Conservation (phyloP, 2,797 vertebrate species). For the Lates japonicus region DNA sequence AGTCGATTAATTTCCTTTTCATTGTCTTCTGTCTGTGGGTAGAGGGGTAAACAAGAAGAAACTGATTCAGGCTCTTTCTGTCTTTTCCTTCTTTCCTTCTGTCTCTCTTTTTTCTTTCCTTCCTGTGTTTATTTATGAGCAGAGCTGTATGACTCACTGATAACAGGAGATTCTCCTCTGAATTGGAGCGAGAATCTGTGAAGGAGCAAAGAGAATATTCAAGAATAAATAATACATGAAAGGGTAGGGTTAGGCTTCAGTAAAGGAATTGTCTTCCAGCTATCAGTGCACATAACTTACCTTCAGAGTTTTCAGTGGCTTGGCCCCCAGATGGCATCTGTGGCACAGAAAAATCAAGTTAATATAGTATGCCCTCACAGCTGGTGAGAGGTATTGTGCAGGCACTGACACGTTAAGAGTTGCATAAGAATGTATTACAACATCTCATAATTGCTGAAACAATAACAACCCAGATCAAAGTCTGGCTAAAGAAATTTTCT, state of each 20-base stretch:
- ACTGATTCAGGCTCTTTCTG: not conserved
- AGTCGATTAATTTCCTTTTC: conserved; percentile 96
- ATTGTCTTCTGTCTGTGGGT: conserved; percentile 79
- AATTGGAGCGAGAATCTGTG: conserved; percentile 81
- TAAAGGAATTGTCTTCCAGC: not conserved
- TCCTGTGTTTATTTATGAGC: not conserved
- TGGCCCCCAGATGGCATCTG: conserved; percentile 77
- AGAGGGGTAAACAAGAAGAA: conserved; percentile 1
- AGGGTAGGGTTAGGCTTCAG: too few species aligned
- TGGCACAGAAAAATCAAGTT: conserved; percentile 40
- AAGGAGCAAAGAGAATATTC: conserved; percentile 11
- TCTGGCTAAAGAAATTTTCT: not conserved
- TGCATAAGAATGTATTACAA: conserved; percentile 21
- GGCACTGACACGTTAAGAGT: conserved; percentile 36
- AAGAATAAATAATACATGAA: not conserved
- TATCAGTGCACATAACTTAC: conserved; percentile 59
- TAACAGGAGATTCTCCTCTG: conserved; percentile 82
- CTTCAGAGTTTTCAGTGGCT: conserved; percentile 73
- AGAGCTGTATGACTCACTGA: conserved; percentile 72
- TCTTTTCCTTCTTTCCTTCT: not conserved
- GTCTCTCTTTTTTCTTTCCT: not conserved
- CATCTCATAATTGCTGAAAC: not conserved
- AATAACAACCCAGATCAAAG: conserved; percentile 2
- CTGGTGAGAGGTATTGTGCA: conserved; percentile 19
- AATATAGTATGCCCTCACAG: not conserved